phyloP scores from a whole-genome alignment of 2,888 invertebrate genomes.

The Chromoteleia sp. region DNA sequence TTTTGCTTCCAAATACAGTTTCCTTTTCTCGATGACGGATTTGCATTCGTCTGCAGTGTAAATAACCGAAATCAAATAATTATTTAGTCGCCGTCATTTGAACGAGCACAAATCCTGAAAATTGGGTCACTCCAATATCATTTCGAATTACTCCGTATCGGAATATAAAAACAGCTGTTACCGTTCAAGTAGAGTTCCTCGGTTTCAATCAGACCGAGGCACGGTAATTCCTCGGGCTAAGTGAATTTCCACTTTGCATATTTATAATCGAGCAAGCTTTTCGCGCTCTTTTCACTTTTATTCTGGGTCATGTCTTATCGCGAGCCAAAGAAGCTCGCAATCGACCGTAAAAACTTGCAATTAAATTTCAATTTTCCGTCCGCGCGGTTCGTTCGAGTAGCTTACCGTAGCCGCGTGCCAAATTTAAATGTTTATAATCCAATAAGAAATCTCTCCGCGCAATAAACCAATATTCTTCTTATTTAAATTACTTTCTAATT shows the following conservation, averaged over 20 bases:
- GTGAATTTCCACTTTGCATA: slow-evolving; percentile 48
- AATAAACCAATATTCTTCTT: too few species aligned
- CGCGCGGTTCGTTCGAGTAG: too few species aligned
- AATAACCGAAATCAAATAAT: slow-evolving; percentile 8
- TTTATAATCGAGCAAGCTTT: slow-evolving; percentile 41
- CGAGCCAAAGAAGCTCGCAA: not conserved
- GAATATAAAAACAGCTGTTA: slow-evolving; percentile 48
- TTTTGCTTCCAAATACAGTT: too few species aligned
- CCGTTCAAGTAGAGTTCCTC: slow-evolving; percentile 37
- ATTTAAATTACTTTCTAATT: too few species aligned
- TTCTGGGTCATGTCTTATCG: slow-evolving; percentile 27
- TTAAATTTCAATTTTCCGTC: slow-evolving; percentile 42
- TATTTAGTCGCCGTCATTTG: slow-evolving; percentile 9
- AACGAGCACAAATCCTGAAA: slow-evolving; percentile 6
- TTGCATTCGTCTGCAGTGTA: not conserved
- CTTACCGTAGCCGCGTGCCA: too few species aligned
- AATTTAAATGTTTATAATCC: slow-evolving; percentile 27
- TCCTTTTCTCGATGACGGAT: not conserved
- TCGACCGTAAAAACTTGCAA: slow-evolving; percentile 33
- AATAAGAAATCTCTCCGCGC: too few species aligned
- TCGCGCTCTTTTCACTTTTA: slow-evolving; percentile 26
- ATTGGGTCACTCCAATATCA: slow-evolving; percentile 34
- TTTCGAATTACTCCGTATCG: slow-evolving; percentile 14
- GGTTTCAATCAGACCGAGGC: slow-evolving; percentile 45
- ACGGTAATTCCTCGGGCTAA: slow-evolving; percentile 39